phyloP scores from a whole-genome alignment of 2,113 vertebrate species.

The Syrmaticus mikado region DNA sequence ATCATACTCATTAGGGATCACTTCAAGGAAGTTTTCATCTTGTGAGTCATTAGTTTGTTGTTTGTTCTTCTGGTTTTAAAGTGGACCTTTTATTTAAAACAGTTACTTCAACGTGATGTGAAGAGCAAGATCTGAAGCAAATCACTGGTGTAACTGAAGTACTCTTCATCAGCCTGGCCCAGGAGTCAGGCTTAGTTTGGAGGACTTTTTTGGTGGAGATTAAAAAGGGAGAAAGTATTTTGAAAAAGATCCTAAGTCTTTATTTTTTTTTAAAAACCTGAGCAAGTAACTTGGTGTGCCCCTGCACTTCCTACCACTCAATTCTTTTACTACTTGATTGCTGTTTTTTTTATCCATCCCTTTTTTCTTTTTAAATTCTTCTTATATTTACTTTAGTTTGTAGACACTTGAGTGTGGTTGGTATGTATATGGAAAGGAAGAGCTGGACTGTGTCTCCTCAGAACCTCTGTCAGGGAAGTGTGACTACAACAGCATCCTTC shows the following conservation, averaged over 20 bases:
- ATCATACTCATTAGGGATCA: not conserved
- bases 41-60: not conserved
- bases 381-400: not conserved
- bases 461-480: not conserved
- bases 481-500: not conserved
- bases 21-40: not conserved
- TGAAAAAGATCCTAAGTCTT: no score
- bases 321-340: not conserved
- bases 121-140: not conserved
- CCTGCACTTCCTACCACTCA: no score
- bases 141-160: not conserved
- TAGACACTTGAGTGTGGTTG: not conserved
- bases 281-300: not conserved
- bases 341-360: not conserved
- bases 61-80: not conserved
- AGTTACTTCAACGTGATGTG: not conserved
- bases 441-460: not conserved
- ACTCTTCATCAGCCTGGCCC: not conserved
- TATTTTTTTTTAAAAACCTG: no score
- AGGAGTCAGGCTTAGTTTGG: not conserved
- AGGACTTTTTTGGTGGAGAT: not conserved
- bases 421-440: not conserved
- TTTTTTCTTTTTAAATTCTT: not conserved
- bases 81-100: not conserved
- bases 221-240: not conserved